These are phyloP conservation scores for Diglossa brunneiventris DNA, from an alignment of 2,113 vertebrate genomes.

Conservation along the genomic window DNA sequence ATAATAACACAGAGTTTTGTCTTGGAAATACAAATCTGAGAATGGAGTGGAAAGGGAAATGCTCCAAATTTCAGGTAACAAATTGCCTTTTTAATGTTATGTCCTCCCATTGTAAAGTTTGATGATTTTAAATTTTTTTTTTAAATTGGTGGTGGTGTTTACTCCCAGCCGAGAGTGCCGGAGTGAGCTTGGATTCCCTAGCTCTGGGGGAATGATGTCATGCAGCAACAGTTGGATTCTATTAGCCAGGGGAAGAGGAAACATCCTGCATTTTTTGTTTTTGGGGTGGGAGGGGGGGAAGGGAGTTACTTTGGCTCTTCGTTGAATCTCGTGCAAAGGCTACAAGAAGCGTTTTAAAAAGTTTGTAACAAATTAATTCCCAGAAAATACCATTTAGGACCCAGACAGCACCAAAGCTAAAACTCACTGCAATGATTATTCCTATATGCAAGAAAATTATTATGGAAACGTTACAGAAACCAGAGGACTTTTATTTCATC, in stretches of 20 bases:
- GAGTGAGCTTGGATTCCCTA: conserved; percentile 49
- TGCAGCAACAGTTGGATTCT: conserved; percentile 73
- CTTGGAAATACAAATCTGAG: conserved; percentile 72
- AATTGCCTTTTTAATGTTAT: neutral
- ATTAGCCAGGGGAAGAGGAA: conserved; percentile 71
- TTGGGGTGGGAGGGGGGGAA: neutral
- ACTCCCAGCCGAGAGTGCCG: neutral
- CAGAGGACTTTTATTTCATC: neutral
- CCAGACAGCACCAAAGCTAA: neutral
- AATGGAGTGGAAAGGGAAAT: conserved; percentile 76
- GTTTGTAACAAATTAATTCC: neutral
- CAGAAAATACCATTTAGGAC: neutral
- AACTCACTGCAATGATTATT: neutral
- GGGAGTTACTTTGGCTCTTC: conserved; percentile 9
- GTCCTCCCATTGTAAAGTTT: neutral
- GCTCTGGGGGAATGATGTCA: conserved; percentile 76
- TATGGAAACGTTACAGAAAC: neutral
- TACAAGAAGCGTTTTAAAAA: neutral
- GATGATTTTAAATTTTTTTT: neutral
- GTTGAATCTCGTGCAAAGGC: conserved; percentile 31
- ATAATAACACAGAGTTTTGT: conserved; percentile 56
- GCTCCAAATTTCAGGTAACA: conserved; percentile 76
- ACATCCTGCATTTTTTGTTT: conserved; percentile 56
- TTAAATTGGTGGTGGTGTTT: neutral
- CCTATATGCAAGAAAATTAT: neutral